Evolutionary conservation across 2,797 vertebrate genomes (phyloP), one percentile per base, ranked within the genome.

Genomic region (Lutjanus campechanus): DNA sequence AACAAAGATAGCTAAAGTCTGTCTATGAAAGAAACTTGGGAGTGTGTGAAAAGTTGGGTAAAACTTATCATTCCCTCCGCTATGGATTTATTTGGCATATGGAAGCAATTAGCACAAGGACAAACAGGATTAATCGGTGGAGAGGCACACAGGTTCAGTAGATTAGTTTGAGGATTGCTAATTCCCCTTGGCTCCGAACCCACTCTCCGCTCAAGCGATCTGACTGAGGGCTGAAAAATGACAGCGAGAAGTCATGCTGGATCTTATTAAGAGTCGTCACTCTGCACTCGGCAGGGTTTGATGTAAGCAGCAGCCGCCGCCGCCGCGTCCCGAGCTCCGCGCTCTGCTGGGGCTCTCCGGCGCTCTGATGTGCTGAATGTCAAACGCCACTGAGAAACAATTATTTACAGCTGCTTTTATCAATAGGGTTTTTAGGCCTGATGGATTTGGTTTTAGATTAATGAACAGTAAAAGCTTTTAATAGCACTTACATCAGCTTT

Each of bases 51-150:
- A 88, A 89, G 68, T 92, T 90, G 59, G 70, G 16, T 73, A 22
- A 85, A 92, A 90, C 79, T 85, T 72, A 85, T 87, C 80, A 85
- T 81, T 87, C 76, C 69, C 56, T 82, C 67, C 58, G 49, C 83
- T 77, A 79, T 88, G 86, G 91, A 91, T 91, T 90, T 87, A 83
- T 85, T 92, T 92, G 85, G 87, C 89, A 91, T 83, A 90, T 85
- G 86, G 87, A 93, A 85, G 91, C 90, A 93, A 93, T 93, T 94
- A 94, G 86, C 80, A 83, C 88, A 90, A 92, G 91, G 91, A 94
- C 93, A 94, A 95, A 94, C 84, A 91, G 89, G 91, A 95, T 93
- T 94, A 93, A 94, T 93, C 61, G 86, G 83, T 66, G 81, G 69
- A 89, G 89, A 86, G 87, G 84, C 86, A 56, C 84, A 82, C 79